Percentiles rank a stretch among this genome's conserved stretches.
Evolutionary conservation across 2,797 vertebrate genomes (phyloP).

Genomic region (Coregonus sp.): DNA sequence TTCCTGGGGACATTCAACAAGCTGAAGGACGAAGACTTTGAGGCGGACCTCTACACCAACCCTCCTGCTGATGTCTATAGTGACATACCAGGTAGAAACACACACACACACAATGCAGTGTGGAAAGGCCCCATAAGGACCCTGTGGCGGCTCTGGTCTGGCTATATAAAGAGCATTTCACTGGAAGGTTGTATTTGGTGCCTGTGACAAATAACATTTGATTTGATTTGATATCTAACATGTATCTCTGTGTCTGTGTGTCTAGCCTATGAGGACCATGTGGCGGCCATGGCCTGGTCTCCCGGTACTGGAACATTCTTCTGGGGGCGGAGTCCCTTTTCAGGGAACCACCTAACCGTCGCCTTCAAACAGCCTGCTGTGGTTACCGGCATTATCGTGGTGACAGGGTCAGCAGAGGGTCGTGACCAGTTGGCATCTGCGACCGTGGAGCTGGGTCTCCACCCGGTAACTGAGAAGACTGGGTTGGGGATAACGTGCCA

Average conservation of each 20-base stretch:
- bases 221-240: no score
- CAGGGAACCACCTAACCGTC: conserved; percentile 70
- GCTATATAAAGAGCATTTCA: neutral
- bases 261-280: conserved; percentile 44
- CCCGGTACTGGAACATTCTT: conserved; percentile 65
- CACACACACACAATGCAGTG: neutral
- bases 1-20: conserved; percentile 74
- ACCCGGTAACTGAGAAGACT: neutral
- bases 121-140: neutral
- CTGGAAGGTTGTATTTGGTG: no score
- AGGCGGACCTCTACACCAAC: conserved; percentile 59
- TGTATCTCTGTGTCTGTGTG: neutral
- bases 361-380: conserved; percentile 63
- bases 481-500: conserved; percentile 56
- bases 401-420: conserved; percentile 70
- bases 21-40: conserved; percentile 77
- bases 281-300: neutral
- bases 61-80: conserved; percentile 67
- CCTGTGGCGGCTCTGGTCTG: neutral
- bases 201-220: no score
- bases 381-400: conserved; percentile 69
- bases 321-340: conserved; percentile 76
- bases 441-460: conserved; percentile 77
- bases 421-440: conserved; percentile 69
- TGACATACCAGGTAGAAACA: neutral